Percentiles rank a stretch among this genome's conserved stretches.
These are phyloP conservation scores for Neocrepidodera transversa DNA, from an alignment of 2,888 invertebrate genomes.

Conservation along the genomic window DNA sequence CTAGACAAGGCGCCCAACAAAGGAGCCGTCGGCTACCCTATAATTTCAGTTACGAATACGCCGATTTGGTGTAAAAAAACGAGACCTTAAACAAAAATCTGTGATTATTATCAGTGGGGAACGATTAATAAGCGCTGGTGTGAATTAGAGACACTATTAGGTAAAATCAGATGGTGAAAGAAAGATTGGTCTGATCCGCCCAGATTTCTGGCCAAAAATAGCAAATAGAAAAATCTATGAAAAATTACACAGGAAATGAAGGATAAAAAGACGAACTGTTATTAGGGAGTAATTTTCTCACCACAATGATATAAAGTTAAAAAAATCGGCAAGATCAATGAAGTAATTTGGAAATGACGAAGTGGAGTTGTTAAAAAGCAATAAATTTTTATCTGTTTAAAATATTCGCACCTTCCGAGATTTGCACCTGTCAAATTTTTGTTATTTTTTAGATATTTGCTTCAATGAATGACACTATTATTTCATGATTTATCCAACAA, in stretches of 20 bases:
- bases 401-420: neutral
- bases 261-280: conserved; percentile 8
- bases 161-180: conserved; percentile 36
- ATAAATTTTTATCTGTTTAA: conserved; percentile 4
- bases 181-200: conserved; percentile 30
- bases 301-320: neutral
- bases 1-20: conserved; percentile 60
- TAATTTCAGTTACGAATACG: conserved; percentile 50
- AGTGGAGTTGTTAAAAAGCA: conserved; percentile 18
- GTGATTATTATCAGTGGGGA: conserved; percentile 34
- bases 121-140: conserved; percentile 33
- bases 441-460: too few relatives aligned
- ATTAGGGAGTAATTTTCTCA: conserved; percentile 17
- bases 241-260: conserved; percentile 20
- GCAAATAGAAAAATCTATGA: conserved; percentile 10
- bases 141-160: conserved; percentile 38
- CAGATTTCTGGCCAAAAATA: conserved; percentile 5
- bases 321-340: conserved; percentile 11
- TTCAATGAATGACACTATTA: too few relatives aligned
- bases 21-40: conserved; percentile 57
- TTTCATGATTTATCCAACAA: too few relatives aligned
- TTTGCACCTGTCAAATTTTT: neutral
- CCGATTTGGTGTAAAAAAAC: conserved; percentile 29
- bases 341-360: conserved; percentile 17
- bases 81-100: conserved; percentile 33